A percentile compares a stretch with the other conserved stretches of the same genome.
phyloP scores from a whole-genome alignment of 2,888 invertebrate genomes.

The Rosalia funebris region DNA sequence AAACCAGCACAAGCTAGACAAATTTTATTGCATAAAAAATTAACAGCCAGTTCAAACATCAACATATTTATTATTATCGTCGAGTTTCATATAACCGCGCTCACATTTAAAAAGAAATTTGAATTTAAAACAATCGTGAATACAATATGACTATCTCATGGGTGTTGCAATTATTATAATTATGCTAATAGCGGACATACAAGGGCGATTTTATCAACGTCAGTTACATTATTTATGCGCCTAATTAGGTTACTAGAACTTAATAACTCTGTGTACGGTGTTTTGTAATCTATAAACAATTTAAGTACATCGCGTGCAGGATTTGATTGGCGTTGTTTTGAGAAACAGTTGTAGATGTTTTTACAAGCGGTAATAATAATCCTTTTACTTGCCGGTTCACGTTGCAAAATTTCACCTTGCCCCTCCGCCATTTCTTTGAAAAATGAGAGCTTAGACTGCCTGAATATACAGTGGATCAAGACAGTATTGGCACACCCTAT shows the following conservation, averaged over 20 bases:
- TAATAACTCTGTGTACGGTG: slow-evolving; percentile 12
- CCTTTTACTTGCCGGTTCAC: no score
- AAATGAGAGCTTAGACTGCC: no score
- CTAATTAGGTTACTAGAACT: slow-evolving; percentile 26
- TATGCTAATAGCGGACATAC: slow-evolving; percentile 24
- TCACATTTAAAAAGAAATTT: slow-evolving; percentile 4
- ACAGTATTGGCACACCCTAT: no score
- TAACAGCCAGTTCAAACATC: background rate
- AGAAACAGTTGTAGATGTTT: background rate
- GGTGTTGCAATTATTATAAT: slow-evolving; percentile 25
- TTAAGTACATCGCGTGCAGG: background rate
- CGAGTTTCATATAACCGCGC: background rate
- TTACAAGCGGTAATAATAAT: no score
- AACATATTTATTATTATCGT: slow-evolving; percentile 3
- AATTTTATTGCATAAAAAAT: background rate
- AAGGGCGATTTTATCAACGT: slow-evolving; percentile 30
- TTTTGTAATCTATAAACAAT: slow-evolving; percentile 11
- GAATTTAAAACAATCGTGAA: slow-evolving; percentile 20
- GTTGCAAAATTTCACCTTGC: background rate
- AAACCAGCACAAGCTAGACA: background rate
- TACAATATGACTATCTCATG: slow-evolving; percentile 21
- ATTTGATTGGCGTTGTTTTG: background rate
- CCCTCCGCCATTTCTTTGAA: background rate
- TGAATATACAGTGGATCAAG: no score
- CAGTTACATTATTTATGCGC: slow-evolving; percentile 26